These are phyloP conservation scores for Triplophysa rosa DNA, from an alignment of 2,113 vertebrate genomes.

Conservation along the genomic window DNA sequence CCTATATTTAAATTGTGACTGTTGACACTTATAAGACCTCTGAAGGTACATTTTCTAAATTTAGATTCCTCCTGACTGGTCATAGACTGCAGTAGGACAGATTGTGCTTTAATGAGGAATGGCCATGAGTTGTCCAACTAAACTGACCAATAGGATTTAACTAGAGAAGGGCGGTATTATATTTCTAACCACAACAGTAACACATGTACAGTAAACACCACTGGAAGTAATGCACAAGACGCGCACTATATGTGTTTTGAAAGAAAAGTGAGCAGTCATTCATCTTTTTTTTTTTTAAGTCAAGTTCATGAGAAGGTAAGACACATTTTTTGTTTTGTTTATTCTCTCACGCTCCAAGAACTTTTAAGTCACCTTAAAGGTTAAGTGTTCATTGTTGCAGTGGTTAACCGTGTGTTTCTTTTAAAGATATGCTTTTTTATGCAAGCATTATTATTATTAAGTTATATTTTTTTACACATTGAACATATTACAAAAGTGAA, in stretches of 20 bases:
- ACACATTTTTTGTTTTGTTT: not conserved
- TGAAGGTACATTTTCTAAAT: conserved; percentile 50
- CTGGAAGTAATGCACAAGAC: not conserved
- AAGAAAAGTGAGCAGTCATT: conserved; percentile 6
- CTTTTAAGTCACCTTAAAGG: conserved; percentile 1
- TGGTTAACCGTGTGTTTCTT: not conserved
- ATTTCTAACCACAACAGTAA: conserved; percentile 54
- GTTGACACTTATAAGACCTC: not conserved
- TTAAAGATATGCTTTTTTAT: not conserved
- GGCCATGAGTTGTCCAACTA: conserved; percentile 14
- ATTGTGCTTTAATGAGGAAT: conserved; percentile 8
- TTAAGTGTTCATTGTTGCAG: not conserved
- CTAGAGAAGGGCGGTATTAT: conserved; percentile 22
- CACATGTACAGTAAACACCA: conserved; percentile 43
- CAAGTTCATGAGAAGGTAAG: conserved; percentile 19
- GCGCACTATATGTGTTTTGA: not conserved
- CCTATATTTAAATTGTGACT: not conserved
- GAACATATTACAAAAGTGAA: not conserved
- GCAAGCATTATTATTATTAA: not conserved
- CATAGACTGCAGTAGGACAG: not conserved
- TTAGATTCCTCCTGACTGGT: conserved; percentile 22
- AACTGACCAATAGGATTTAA: conserved; percentile 59
- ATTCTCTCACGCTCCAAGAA: not conserved
- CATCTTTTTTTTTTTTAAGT: too few species aligned
- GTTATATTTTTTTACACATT: not conserved